phyloP scores from a whole-genome alignment of 2,888 invertebrate species.

The Drosophila macrospina region DNA sequence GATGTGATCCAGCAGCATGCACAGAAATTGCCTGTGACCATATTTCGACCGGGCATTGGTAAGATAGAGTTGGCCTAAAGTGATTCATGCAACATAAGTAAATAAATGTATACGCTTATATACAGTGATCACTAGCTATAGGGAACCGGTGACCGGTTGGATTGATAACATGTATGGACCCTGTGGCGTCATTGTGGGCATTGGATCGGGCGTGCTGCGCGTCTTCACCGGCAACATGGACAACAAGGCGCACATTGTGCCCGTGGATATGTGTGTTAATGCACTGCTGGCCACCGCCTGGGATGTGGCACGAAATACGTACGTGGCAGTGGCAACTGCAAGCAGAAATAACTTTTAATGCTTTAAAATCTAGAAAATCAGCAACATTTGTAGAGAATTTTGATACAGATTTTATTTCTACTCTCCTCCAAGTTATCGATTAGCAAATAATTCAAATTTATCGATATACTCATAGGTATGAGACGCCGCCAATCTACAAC shows the following conservation, averaged over 20 bases:
- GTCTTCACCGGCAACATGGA: slow-evolving; percentile 84
- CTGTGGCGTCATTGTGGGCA: slow-evolving; percentile 86
- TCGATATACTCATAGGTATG: slow-evolving; percentile 60
- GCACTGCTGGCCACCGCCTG: slow-evolving; percentile 86
- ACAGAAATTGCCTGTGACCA: slow-evolving; percentile 88
- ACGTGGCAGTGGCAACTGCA: slow-evolving; percentile 41
- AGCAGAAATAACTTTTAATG: no score
- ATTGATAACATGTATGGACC: slow-evolving; percentile 90
- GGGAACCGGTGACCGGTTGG: slow-evolving; percentile 88
- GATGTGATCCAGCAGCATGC: slow-evolving; percentile 87
- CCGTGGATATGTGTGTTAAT: slow-evolving; percentile 86
- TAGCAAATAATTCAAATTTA: background rate
- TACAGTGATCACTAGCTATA: slow-evolving; percentile 86
- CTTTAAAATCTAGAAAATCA: no score
- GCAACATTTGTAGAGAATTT: no score
- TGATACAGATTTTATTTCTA: no score
- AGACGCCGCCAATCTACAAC: slow-evolving; percentile 88
- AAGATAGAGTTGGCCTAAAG: slow-evolving; percentile 20
- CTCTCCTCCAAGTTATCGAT: no score
- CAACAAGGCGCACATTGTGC: slow-evolving; percentile 85
- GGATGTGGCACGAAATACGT: slow-evolving; percentile 86
- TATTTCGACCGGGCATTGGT: slow-evolving; percentile 90
- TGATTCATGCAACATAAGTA: no score
- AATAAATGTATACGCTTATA: no score
- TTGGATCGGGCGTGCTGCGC: slow-evolving; percentile 88